Evolutionary conservation across 2,113 vertebrate species (phyloP), one percentile per base, ranked within the genome.

Genomic region (Chionomys nivalis): DNA sequence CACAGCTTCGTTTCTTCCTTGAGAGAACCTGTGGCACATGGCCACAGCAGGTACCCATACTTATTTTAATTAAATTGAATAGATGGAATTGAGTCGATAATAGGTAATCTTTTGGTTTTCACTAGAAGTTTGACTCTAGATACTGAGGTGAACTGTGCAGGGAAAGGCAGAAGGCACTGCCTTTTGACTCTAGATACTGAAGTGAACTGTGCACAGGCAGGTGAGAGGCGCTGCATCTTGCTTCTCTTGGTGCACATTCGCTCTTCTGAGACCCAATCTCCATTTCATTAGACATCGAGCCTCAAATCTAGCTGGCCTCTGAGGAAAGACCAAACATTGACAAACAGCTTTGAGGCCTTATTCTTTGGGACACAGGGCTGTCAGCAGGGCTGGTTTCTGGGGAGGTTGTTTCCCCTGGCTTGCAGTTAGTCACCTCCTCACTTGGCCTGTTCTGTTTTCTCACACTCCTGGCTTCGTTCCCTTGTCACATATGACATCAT

Each of bases 41-140:
- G 36, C 6, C 36, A 31, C 1, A 87, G 19, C 10, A 47, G 21
- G 23, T 90, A 9, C 12, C 65, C 52, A 65, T 63, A 89, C n/a
- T 63, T 94, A 63, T 85, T 95, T 78, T 66, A 93, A 93, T 89
- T 88, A 12, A 77, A 66, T 70, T 86, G 78, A 73, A 66, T 88
- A 86, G 52, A 36, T 63, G 12, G 63, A 86, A 63, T 83, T 44
- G 16, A 90, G 23, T 52, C 19, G 58, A 0, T 52, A 86, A 82
- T 73, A 88, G 89, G 72, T 61, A 23, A 58, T 76, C 68, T 79
- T 7, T 55, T 3, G 12, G 17, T 81, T 94, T 28, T 33, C 58
- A 39, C 17, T 88, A 91, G 42, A 17, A 92, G 39, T 86, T 52
- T 81, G 33, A 93, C 44, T 90, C 0, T 83, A 87, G 36, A 73